Evolutionary conservation across 2,888 invertebrate genomes (phyloP).

Genomic region (Bruchidius siliquastri): DNA sequence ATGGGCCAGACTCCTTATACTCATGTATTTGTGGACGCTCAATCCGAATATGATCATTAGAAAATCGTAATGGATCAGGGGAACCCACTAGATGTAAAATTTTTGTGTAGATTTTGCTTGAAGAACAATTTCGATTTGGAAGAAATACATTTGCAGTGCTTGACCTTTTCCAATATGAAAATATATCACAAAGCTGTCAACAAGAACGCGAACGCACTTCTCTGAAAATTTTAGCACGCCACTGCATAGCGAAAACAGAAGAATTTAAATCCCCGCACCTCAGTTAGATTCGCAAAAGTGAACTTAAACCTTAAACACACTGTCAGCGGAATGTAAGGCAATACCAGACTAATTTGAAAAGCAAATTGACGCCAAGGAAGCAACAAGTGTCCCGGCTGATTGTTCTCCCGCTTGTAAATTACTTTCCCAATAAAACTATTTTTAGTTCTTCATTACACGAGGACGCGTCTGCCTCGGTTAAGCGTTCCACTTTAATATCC

Average conservation of each 20-base stretch:
- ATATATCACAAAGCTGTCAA: too few relatives aligned
- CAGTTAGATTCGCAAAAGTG: not conserved
- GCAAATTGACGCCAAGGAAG: slow-evolving; percentile 35
- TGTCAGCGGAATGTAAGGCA: not conserved
- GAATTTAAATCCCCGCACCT: not conserved
- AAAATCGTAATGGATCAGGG: too few relatives aligned
- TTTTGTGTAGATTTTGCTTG: too few relatives aligned
- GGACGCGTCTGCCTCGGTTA: not conserved
- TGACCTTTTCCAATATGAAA: too few relatives aligned
- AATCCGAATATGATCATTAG: too few relatives aligned
- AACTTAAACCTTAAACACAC: not conserved
- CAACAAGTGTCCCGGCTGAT: slow-evolving; percentile 38
- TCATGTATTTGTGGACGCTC: too few relatives aligned
- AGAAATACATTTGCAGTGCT: too few relatives aligned
- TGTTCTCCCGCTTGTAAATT: slow-evolving; percentile 3
- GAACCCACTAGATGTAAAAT: too few relatives aligned
- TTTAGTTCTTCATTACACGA: not conserved
- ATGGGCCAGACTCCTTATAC: too few relatives aligned
- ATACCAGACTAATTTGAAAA: slow-evolving; percentile 36
- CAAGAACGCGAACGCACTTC: too few relatives aligned
- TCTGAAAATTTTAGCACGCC: not conserved
- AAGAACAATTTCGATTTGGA: too few relatives aligned
- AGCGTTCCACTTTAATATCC: not conserved
- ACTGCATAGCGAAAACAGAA: not conserved
- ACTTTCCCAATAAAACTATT: slow-evolving; percentile 4